Evolutionary conservation across 2,797 vertebrate species (phyloP), one percentile per base, ranked within the genome.

Genomic region (Schizothorax lantsangensis): DNA sequence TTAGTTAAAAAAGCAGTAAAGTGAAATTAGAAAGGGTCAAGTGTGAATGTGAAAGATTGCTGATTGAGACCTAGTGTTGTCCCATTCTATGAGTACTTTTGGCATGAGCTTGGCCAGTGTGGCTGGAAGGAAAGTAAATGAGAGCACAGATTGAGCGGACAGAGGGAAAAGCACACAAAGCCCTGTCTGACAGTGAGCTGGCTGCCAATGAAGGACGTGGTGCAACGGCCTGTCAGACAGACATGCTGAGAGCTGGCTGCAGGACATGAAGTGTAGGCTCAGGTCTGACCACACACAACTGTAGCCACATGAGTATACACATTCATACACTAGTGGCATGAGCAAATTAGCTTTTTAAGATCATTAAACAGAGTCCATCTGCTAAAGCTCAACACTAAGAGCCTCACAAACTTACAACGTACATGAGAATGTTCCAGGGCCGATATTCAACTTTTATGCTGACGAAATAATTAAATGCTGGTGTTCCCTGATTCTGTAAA

Each of bases 201-300:
- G 86, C 90, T 79, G 85, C 77, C 54, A 74, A 66, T 88, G 85
- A 88, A 79, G 88, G 86, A 78, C 74, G 43, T 86, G 88, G 73
- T 66, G 54, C 59, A 64, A 80, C 54, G 54, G 84, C 30, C 72
- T 71, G 45, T 62, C 52, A 87, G 80, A n/a, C 86, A 77, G 75
- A 80, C 88, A 73, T 84, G 82, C 89, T 89, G 90, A 84, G 88
- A 89, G 74, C 83, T 91, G 89, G 84, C 88, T 88, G 36, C 38
- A 83, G 78, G 71, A 71, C 75, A 79, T 69, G 73, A 75, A 78
- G 84, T 36, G 57, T 68, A 85, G 80, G 72, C 79, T 84, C 54
- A 75, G 71, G 87, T 83, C 74, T 79, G 89, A 88, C 87, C 79
- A 89, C 81, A 84, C 81, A 78, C 87, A 88, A 83, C 79, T 90